Conservation (phyloP, 2,888 invertebrate genomes). For the Ischnura elegans region DNA sequence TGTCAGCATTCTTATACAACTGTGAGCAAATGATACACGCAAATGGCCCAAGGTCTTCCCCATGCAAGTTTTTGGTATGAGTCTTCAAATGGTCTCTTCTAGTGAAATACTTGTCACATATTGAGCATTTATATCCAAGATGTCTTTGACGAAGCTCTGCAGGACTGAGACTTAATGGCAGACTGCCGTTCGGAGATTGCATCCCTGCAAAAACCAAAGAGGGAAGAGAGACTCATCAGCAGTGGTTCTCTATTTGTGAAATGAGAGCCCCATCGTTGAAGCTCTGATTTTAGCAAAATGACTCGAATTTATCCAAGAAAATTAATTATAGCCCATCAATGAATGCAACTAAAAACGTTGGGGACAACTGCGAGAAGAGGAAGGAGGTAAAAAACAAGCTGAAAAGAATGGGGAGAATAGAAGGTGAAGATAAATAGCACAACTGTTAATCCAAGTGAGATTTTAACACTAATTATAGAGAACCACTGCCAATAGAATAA, state of each 20-base stretch:
- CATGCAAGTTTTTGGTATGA: conserved; percentile 79
- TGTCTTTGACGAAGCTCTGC: conserved; percentile 66
- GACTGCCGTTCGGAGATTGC: conserved; percentile 62
- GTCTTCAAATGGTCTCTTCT: conserved; percentile 77
- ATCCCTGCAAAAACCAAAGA: conserved; percentile 66
- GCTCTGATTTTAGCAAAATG: neutral
- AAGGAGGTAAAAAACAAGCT: neutral
- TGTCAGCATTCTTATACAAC: conserved; percentile 78
- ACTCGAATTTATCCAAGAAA: neutral
- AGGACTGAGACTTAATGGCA: conserved; percentile 47
- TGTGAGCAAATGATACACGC: conserved; percentile 78
- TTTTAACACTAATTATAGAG: neutral
- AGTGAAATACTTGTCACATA: conserved; percentile 70
- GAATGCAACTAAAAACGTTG: neutral
- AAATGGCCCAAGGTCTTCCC: conserved; percentile 78
- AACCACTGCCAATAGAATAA: neutral
- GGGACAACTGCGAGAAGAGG: neutral
- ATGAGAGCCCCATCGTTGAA: neutral
- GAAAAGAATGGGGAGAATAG: neutral
- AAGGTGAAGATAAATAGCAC: no score
- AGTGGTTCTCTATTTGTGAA: conserved; percentile 10
- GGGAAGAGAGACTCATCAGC: conserved; percentile 61
- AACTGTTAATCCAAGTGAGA: neutral
- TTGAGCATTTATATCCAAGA: conserved; percentile 68
- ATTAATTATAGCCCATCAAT: neutral